Conservation (phyloP, 37 sponge, comb jelly and placozoan species). For the Chondrilla cf. caribensis region DNA sequence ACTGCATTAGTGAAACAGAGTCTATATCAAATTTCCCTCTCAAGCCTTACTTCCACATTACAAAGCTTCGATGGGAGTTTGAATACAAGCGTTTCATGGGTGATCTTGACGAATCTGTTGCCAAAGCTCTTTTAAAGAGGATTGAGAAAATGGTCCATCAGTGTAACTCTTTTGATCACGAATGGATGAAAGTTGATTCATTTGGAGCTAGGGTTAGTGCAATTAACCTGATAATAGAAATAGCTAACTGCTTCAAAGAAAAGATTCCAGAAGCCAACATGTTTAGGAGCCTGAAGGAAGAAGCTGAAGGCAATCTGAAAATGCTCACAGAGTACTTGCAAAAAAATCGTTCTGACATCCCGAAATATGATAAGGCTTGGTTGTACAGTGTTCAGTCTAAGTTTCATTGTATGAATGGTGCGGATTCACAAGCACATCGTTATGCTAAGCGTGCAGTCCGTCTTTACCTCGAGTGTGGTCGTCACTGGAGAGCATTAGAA, state of each 20-base stretch:
- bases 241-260: neutral
- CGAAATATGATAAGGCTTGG: neutral
- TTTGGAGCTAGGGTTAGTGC: constrained; percentile 11
- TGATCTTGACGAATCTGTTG: no score
- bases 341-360: neutral
- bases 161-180: neutral
- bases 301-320: no score
- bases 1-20: no score
- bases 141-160: neutral
- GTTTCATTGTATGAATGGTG: neutral
- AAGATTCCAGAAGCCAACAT: neutral
- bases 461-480: neutral
- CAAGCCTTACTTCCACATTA: neutral
- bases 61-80: neutral
- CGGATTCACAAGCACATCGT: neutral
- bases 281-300: neutral
- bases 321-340: neutral
- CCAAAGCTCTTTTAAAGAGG: neutral
- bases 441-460: neutral
- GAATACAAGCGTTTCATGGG: no score
- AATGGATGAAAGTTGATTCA: neutral
- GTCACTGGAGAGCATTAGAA: neutral
- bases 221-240: neutral
- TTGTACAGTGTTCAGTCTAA: neutral
- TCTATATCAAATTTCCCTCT: neutral